Conservation (phyloP, 2,888 invertebrate species). For the Hartigia nigra region DNA sequence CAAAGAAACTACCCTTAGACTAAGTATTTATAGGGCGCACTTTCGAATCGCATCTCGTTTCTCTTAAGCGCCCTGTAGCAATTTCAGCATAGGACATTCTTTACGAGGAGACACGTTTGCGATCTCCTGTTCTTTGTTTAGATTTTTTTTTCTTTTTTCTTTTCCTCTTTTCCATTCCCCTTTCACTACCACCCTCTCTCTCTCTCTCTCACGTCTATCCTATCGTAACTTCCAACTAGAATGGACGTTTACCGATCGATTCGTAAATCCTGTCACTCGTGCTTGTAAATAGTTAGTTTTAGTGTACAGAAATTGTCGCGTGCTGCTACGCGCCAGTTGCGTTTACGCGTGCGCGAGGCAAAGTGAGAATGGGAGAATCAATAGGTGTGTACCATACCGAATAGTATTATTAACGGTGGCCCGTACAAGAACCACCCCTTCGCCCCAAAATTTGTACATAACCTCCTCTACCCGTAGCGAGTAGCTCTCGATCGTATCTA, state of each 20-base stretch:
- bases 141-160: not conserved
- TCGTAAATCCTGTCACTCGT: slow-evolving; percentile 11
- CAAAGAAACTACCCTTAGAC: slow-evolving; percentile 44
- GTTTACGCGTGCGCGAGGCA: slow-evolving; percentile 5
- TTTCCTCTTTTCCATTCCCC: not conserved
- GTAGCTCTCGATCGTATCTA: slow-evolving; percentile 35
- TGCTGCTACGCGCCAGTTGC: not conserved
- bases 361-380: slow-evolving; percentile 12
- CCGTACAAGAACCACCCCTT: slow-evolving; percentile 13
- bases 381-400: slow-evolving; percentile 60
- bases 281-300: not conserved
- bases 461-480: not conserved
- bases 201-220: not conserved
- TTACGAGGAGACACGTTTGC: not conserved
- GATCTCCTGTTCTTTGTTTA: not conserved
- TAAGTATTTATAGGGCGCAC: not conserved
- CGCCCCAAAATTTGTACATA: slow-evolving; percentile 52
- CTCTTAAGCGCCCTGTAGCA: not conserved
- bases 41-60: not conserved
- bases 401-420: slow-evolving; percentile 57
- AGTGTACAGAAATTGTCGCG: not conserved
- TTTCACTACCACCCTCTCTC: not conserved
- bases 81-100: not conserved
- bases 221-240: not conserved
- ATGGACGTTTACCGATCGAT: not conserved